Conservation (phyloP, 2,113 vertebrate genomes). For the Bufo gargarizans region DNA sequence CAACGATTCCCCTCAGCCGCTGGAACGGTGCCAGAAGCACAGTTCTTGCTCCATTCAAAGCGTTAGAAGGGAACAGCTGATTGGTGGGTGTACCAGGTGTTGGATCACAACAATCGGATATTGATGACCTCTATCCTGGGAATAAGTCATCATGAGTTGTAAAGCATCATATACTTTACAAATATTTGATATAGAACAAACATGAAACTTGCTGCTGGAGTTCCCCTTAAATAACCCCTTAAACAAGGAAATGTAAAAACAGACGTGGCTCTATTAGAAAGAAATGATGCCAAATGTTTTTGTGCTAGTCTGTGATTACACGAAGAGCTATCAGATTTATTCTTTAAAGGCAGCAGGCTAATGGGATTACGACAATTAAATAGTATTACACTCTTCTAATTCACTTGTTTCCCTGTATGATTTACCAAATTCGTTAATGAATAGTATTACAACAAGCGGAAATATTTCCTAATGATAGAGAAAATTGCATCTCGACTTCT, state of each 20-base stretch:
- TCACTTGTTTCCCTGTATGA: conserved; percentile 60
- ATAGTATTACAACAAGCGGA: conserved; percentile 63
- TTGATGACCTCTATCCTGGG: no score
- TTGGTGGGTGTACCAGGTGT: no score
- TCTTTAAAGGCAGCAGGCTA: conserved; percentile 25
- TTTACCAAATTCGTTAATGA: conserved; percentile 61
- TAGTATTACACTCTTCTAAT: conserved; percentile 62
- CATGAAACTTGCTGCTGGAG: not conserved
- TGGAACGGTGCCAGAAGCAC: no score
- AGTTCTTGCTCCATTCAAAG: no score
- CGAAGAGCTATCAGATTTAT: conserved; percentile 14
- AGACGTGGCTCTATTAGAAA: conserved; percentile 30
- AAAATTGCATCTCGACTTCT: conserved; percentile 60
- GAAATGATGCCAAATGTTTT: conserved; percentile 19
- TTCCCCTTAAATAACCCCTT: conserved; percentile 46
- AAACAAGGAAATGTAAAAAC: conserved; percentile 37
- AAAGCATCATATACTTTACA: no score
- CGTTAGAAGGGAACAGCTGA: no score
- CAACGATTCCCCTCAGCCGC: no score
- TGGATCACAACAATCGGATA: no score
- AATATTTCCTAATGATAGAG: conserved; percentile 63
- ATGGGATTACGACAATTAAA: conserved; percentile 48
- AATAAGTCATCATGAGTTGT: no score
- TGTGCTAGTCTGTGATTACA: conserved; percentile 13
- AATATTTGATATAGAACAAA: no score